Conservation (phyloP, 2,888 invertebrate species). For the Nectonema munidae region DNA sequence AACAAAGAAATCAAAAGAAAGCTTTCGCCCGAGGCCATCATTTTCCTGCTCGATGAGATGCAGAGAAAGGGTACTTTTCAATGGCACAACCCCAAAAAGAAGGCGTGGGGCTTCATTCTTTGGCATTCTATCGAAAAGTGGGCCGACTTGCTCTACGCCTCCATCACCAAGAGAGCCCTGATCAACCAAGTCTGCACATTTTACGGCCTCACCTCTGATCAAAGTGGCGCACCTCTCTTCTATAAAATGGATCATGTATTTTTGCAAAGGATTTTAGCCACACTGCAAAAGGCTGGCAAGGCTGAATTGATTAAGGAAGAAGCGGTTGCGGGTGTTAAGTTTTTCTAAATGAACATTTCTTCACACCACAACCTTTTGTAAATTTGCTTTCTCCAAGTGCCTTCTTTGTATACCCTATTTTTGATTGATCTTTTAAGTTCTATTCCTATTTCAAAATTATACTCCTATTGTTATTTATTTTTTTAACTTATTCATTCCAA, state of each 20-base stretch:
- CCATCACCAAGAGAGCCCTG: not conserved
- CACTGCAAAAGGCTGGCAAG: not conserved
- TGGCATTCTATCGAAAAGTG: constrained; percentile 9
- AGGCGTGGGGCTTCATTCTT: not conserved
- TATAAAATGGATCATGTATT: not conserved
- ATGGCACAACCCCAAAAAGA: constrained; percentile 2
- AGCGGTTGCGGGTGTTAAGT: constrained; percentile 7
- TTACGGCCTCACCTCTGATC: not conserved
- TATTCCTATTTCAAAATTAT: too few relatives aligned
- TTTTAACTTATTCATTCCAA: too few relatives aligned
- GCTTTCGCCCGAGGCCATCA: constrained; percentile 1
- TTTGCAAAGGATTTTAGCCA: not conserved
- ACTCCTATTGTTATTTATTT: too few relatives aligned
- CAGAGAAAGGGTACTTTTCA: not conserved
- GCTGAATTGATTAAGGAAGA: constrained; percentile 1
- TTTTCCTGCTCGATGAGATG: constrained; percentile 1
- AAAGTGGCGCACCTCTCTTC: not conserved
- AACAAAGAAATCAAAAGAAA: constrained; percentile 1
- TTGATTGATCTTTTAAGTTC: too few relatives aligned
- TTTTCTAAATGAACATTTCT: constrained; percentile 2
- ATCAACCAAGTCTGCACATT: constrained; percentile 8
- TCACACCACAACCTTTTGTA: too few relatives aligned
- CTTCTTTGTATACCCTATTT: too few relatives aligned
- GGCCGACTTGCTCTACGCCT: not conserved
- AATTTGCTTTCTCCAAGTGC: too few relatives aligned